phyloP scores from a whole-genome alignment of 2,888 invertebrate genomes.

The Orthonevra nobilis region DNA sequence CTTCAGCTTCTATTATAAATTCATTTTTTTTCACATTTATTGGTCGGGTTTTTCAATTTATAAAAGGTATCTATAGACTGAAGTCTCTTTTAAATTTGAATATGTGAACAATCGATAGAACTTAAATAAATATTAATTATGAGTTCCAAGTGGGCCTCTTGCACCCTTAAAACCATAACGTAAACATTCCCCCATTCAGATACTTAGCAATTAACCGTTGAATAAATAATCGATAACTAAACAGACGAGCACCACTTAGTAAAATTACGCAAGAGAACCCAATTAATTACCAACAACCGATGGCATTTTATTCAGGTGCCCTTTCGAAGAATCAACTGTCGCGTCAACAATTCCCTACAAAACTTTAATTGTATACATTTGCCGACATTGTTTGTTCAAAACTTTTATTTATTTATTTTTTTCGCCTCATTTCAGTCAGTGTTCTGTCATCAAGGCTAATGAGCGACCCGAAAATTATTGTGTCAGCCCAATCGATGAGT shows the following conservation, averaged over 20 bases:
- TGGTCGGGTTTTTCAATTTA: too few species aligned
- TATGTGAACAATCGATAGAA: too few species aligned
- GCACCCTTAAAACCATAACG: constrained; percentile 12
- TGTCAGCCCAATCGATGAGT: constrained; percentile 37
- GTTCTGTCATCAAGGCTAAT: constrained; percentile 10
- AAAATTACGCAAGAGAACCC: constrained; percentile 30
- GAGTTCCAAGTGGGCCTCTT: too few species aligned
- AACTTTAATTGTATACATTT: constrained; percentile 54
- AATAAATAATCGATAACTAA: constrained; percentile 57
- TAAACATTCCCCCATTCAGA: constrained; percentile 31
- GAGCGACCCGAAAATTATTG: constrained; percentile 28
- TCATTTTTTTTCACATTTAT: too few species aligned
- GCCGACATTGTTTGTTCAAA: constrained; percentile 22
- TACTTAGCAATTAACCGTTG: constrained; percentile 50
- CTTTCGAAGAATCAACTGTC: constrained; percentile 51
- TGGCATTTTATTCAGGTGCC: constrained; percentile 15
- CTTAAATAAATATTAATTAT: too few species aligned
- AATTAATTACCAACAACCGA: constrained; percentile 37
- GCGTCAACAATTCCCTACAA: constrained; percentile 42
- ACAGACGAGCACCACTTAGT: constrained; percentile 53
- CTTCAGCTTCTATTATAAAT: too few species aligned
- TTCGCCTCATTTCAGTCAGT: neutral
- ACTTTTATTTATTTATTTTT: constrained; percentile 27
- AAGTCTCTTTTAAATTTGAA: too few species aligned
- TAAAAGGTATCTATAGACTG: too few species aligned